Percentiles rank a stretch among this genome's conserved stretches.
These are phyloP conservation scores for Copsychus sechellarum DNA, from an alignment of 2,113 vertebrate genomes.

Conservation along the genomic window DNA sequence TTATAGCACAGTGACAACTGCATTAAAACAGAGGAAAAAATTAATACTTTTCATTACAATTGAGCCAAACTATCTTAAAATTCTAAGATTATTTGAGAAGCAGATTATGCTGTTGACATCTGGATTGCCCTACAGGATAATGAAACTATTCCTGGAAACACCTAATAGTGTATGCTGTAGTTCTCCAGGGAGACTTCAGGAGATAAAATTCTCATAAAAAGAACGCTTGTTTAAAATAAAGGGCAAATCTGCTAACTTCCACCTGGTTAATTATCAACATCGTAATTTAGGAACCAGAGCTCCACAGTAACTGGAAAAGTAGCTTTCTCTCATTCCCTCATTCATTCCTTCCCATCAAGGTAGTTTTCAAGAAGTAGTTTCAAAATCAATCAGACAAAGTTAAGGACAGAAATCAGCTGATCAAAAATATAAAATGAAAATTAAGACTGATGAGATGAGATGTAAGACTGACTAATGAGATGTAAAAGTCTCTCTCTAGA, in stretches of 20 bases:
- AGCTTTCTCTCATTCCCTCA: background rate
- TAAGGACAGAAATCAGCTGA: slow-evolving; percentile 18
- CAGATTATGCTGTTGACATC: background rate
- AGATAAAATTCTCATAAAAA: background rate
- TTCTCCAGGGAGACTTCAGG: background rate
- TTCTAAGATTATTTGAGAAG: background rate
- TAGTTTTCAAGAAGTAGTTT: background rate
- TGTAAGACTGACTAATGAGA: too few relatives aligned
- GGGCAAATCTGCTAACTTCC: background rate
- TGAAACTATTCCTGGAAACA: background rate
- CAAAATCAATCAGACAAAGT: background rate
- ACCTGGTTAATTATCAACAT: background rate
- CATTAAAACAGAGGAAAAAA: background rate
- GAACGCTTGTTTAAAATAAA: background rate
- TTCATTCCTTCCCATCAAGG: background rate
- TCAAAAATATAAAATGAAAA: slow-evolving; percentile 6
- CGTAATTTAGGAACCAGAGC: background rate
- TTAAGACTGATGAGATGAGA: slow-evolving; percentile 10
- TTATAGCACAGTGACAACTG: background rate
- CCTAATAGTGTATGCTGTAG: background rate
- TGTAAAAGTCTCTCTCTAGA: too few relatives aligned
- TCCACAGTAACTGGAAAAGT: background rate
- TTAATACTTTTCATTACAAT: background rate
- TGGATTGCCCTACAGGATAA: background rate
- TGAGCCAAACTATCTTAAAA: background rate